Evolutionary conservation across 2,113 vertebrate species (phyloP).

Genomic region (Oncorhynchus nerka): DNA sequence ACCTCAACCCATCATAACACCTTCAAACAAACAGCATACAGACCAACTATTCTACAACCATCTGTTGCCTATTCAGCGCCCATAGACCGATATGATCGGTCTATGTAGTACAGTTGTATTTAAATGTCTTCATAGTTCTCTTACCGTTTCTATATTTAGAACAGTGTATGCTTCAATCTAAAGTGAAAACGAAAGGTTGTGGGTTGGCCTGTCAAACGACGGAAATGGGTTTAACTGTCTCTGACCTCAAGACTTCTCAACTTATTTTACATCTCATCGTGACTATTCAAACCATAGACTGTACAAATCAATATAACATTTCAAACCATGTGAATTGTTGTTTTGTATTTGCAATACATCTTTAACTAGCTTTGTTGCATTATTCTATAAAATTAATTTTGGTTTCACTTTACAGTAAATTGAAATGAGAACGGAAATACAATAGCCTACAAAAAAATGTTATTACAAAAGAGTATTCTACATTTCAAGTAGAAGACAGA

Average conservation of each 20-base stretch:
- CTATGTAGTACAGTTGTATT: not conserved
- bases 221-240: conserved; percentile 50
- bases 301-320: no score
- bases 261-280: not conserved
- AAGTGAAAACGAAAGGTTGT: conserved; percentile 29
- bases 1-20: conserved; percentile 65
- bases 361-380: no score
- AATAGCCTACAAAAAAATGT: no score
- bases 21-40: conserved; percentile 47
- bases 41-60: conserved; percentile 29
- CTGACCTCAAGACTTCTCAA: conserved; percentile 11
- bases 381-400: no score
- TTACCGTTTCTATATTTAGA: not conserved
- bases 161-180: not conserved
- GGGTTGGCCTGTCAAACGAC: conserved; percentile 19
- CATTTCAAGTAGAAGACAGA: no score
- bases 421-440: no score
- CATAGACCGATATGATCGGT: not conserved
- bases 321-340: no score
- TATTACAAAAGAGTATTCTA: no score
- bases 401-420: no score
- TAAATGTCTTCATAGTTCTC: not conserved
- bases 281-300: no score
- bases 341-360: no score
- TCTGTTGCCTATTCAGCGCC: conserved; percentile 47